Evolutionary conservation across 2,888 invertebrate genomes (phyloP), one percentile per base, ranked within the genome.

Genomic region (Drosophila flavopinicola): DNA sequence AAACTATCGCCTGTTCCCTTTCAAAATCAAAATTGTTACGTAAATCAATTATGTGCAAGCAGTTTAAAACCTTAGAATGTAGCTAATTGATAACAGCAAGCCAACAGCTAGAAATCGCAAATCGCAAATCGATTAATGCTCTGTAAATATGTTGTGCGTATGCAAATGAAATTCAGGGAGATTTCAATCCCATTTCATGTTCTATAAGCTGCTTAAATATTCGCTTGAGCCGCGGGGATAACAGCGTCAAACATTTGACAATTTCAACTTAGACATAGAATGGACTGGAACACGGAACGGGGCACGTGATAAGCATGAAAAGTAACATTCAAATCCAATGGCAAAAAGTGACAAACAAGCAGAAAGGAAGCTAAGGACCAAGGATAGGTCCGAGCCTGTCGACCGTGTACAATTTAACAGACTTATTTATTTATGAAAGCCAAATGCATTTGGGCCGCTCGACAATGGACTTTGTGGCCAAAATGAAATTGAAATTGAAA

Each of bases 121-220:
- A n/a, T n/a, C n/a, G n/a, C n/a, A n/a, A n/a, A n/a, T n/a, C n/a
- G n/a, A n/a, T n/a, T n/a, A n/a, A n/a, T n/a, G n/a, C n/a, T 13
- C 4, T 25, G 5, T 44, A 15, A 51, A 52, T 47, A 30, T 29
- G n/a, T 64, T 54, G 41, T 15, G 13, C 42, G 6, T 53, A 33
- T 24, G 6, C 39, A 58, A 59, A 49, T 33, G 10, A 47, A 51
- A 51, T 65, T 64, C 78, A 65, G 58, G 47, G 59, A 67, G 75
- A 53, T 82, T 80, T 87, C 80, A 80, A 87, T 85, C 61, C 75
- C 54, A 53, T 83, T 78, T 45, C 59, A 77, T 65, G 75, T 87
- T 41, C 23, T 30, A 23, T 87, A 87, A 80, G 84, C 88, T 58
- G 84, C 88, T 80, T 80, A 87, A 87, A 85, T 60, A 44, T 61